Percentiles rank a stretch among this genome's conserved stretches.
Conservation (phyloP, 2,113 vertebrate genomes). For the Cyphomyrus discorhynchus region DNA sequence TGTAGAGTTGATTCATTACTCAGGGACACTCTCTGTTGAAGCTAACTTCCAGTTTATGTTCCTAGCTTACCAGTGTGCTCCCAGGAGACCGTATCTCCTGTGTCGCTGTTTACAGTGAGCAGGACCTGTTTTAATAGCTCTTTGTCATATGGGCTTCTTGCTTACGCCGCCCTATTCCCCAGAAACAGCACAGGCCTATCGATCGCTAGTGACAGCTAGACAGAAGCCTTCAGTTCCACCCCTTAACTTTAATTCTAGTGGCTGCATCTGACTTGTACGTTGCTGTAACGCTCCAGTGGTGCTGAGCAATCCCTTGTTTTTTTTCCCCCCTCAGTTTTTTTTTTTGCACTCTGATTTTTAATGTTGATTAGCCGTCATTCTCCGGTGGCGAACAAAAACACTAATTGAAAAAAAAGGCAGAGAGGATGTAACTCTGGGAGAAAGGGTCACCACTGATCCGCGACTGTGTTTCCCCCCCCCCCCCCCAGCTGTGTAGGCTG, state of each 20-base stretch:
- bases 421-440: background rate
- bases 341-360: background rate
- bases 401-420: background rate
- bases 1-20: background rate
- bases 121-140: background rate
- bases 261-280: background rate
- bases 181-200: background rate
- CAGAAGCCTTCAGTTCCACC: background rate
- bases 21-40: background rate
- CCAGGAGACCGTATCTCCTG: background rate
- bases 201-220: background rate
- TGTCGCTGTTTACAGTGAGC: background rate
- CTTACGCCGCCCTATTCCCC: background rate
- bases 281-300: background rate
- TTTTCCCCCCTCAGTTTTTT: background rate
- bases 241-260: background rate
- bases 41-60: slow-evolving; percentile 9
- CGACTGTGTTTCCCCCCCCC: slow-evolving; percentile 27
- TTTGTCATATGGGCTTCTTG: background rate
- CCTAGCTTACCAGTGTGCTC: background rate
- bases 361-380: background rate
- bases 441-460: background rate
- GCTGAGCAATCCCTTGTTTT: background rate
- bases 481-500: slow-evolving; percentile 48
- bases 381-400: background rate